These are phyloP conservation scores for Dermatemys mawii DNA, from an alignment of 2,113 vertebrate genomes.

Conservation along the genomic window DNA sequence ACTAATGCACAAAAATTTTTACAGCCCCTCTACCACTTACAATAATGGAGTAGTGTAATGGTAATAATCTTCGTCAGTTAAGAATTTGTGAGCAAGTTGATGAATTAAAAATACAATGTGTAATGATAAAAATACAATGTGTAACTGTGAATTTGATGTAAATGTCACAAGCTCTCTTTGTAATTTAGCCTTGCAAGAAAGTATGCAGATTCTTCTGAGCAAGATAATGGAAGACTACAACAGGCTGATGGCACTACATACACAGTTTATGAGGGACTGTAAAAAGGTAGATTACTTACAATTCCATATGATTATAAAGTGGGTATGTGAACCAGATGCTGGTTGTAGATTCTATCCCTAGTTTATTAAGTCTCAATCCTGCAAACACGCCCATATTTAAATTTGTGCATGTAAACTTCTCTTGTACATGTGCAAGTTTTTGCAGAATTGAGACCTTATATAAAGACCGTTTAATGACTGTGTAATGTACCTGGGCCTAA, in stretches of 20 bases:
- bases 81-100: not conserved
- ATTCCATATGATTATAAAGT: not conserved
- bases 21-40: not conserved
- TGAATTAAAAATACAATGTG: not conserved
- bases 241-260: constrained; percentile 79
- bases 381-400: not conserved
- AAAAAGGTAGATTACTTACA: constrained; percentile 75
- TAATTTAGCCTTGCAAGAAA: constrained; percentile 77
- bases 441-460: not conserved
- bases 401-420: not conserved
- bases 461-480: not conserved
- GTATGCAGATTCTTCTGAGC: constrained; percentile 79
- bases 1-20: not conserved
- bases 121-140: not conserved
- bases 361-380: not conserved
- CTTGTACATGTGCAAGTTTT: not conserved
- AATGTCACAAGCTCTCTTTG: constrained; percentile 27
- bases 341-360: not conserved
- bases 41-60: not conserved
- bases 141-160: not conserved
- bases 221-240: constrained; percentile 82
- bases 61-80: not conserved
- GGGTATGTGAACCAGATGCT: not conserved
- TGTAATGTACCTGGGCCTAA: not conserved
- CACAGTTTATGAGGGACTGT: constrained; percentile 70